phyloP scores from a whole-genome alignment of 2,888 invertebrate genomes.

The Ophion ellenae region DNA sequence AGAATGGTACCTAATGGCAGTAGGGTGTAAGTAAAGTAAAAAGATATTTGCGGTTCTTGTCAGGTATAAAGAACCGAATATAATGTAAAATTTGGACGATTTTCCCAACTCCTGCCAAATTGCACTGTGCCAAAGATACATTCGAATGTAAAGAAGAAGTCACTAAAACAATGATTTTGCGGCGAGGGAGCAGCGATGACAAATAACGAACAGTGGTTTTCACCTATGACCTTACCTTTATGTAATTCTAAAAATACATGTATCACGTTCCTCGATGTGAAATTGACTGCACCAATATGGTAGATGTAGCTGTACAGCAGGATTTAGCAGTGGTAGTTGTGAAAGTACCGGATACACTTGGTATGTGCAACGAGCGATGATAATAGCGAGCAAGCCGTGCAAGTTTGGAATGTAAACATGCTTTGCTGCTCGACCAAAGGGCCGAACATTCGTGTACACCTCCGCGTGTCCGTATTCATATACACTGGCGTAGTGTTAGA shows the following conservation, averaged over 20 bases:
- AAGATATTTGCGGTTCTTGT: too few species aligned
- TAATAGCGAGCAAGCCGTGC: slow-evolving; percentile 55
- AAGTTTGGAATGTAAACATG: slow-evolving; percentile 64
- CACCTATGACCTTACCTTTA: background rate
- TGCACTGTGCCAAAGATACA: too few species aligned
- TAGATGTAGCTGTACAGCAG: background rate
- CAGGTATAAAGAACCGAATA: too few species aligned
- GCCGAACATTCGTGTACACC: slow-evolving; percentile 59
- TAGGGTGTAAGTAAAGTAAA: too few species aligned
- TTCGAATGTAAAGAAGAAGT: too few species aligned
- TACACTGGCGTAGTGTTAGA: slow-evolving; percentile 40
- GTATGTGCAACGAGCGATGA: slow-evolving; percentile 55
- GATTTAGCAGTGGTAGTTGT: background rate
- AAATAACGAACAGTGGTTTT: background rate
- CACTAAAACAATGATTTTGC: too few species aligned
- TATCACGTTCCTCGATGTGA: background rate
- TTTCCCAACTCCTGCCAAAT: too few species aligned
- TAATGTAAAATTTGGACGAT: too few species aligned
- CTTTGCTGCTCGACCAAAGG: slow-evolving; percentile 49
- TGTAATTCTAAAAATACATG: background rate
- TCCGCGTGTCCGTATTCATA: slow-evolving; percentile 25
- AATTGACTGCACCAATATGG: background rate
- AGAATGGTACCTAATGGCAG: too few species aligned
- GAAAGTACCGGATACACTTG: slow-evolving; percentile 43
- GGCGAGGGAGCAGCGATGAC: background rate